A percentile compares a stretch with the other conserved stretches of the same genome.
These are phyloP conservation scores for Muscina levida DNA, from an alignment of 2,888 invertebrate species.

Conservation along the genomic window DNA sequence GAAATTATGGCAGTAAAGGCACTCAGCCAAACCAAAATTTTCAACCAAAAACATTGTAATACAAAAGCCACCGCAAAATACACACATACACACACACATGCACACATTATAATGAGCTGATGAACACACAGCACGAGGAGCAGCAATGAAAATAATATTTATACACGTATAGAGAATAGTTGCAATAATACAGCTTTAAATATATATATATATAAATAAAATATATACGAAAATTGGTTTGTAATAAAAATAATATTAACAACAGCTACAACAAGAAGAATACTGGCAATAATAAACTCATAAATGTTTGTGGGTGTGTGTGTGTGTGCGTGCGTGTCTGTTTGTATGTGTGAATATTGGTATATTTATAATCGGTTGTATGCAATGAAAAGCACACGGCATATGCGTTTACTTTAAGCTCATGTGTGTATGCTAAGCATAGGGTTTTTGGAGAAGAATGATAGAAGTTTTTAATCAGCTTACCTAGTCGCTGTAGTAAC, in stretches of 20 bases:
- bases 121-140: constrained; percentile 45
- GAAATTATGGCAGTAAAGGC: constrained; percentile 19
- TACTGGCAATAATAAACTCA: not conserved
- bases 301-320: too few relatives aligned
- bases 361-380: not conserved
- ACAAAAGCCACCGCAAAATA: too few relatives aligned
- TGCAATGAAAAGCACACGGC: constrained; percentile 6
- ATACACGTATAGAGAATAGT: too few relatives aligned
- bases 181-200: not conserved
- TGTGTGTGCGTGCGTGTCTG: not conserved
- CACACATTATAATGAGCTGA: constrained; percentile 44
- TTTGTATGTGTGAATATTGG: not conserved
- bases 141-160: constrained; percentile 34
- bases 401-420: not conserved
- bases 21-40: constrained; percentile 59
- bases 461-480: not conserved
- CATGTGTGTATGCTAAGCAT: not conserved
- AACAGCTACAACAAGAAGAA: not conserved
- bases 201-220: not conserved
- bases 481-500: constrained; percentile 5
- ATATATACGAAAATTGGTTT: constrained; percentile 39
- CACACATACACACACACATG: too few relatives aligned
- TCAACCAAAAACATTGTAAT: constrained; percentile 61
- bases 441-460: not conserved
- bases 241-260: constrained; percentile 36